Conservation (phyloP, 2,888 invertebrate genomes). For the Drosophila lacicola region DNA sequence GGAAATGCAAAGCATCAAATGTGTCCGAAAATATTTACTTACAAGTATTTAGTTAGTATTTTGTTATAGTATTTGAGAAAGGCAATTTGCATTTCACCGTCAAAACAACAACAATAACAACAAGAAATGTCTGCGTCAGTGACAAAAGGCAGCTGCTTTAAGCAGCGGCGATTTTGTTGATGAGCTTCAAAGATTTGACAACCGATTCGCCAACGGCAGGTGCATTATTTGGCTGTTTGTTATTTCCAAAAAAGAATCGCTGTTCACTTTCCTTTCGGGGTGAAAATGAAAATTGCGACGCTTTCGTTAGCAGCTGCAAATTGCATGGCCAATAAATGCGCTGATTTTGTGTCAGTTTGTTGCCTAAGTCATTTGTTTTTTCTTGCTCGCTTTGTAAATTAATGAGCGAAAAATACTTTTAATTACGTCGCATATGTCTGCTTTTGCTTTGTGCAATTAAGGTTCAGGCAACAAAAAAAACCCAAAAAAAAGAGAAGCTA, state of each 20-base stretch:
- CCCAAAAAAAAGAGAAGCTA: conserved; percentile 23
- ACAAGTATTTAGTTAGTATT: conserved; percentile 12
- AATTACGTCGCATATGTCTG: conserved; percentile 50
- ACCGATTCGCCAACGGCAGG: conserved; percentile 60
- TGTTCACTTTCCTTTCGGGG: conserved; percentile 61
- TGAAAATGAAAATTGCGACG: conserved; percentile 63
- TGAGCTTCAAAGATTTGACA: conserved; percentile 67
- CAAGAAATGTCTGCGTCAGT: conserved; percentile 46
- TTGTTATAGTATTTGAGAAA: conserved; percentile 47
- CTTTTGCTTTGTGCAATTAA: conserved; percentile 30
- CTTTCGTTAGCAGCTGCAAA: conserved; percentile 69
- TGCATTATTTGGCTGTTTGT: conserved; percentile 53
- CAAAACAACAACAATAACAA: conserved; percentile 3
- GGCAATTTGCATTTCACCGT: conserved; percentile 75
- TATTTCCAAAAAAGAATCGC: conserved; percentile 52
- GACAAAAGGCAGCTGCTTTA: conserved; percentile 57
- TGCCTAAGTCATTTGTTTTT: conserved; percentile 65
- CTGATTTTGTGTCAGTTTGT: conserved; percentile 46
- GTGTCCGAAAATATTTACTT: conserved; percentile 39
- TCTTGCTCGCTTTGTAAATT: conserved; percentile 18
- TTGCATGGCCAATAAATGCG: conserved; percentile 32
- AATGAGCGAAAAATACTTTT: conserved; percentile 60
- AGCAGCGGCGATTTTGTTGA: conserved; percentile 57
- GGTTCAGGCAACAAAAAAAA: conserved; percentile 23
- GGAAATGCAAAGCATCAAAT: conserved; percentile 52